Base-by-base conservation (phyloP, 2,113 vertebrate species). In the Rana temporaria region DNA sequence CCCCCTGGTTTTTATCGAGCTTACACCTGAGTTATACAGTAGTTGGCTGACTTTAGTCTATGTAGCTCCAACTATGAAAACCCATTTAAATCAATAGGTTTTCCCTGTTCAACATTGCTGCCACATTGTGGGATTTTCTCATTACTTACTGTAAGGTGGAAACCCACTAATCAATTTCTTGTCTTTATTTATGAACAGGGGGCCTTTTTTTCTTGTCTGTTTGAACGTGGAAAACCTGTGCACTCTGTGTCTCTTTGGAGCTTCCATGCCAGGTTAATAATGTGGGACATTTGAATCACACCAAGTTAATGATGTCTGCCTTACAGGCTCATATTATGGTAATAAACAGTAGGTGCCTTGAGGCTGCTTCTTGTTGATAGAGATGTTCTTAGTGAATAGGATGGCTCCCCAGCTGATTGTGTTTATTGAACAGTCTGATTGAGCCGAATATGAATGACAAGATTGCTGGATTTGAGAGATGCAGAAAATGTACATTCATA, bases 401-500 rank as follows among this genome's bases (percentile, higher is more conserved):
- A 65, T 73, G 60, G 24, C 22, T 81, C 79, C 26, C 79, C 59
- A 26, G 68, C 22, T 62, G 34, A 48, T 20, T 64, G 24, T 72
- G 60, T 72, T 72, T 73, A 64, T 53, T 63, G 42, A 59, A 52
- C 20, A 22, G 56, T 38, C 34, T 67, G 34, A 80, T 70, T 48
- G 34, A 20, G 48, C n/a, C 15, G 20, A 34, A 63, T 56, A 57
- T 56, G 76, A 67, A 70, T 60, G 19, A 76, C 73, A 14, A n/a
- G 30, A 20, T 24, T 76, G 19, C 42, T 76, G 59, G 24, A n/a
- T 76, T 48, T 55, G 57, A 34, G 19, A 59, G 68, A 53, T 73
- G 42, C 62, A 34, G 42, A 63, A 57, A 73, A n/a, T 34, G 34
- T 14, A 81, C 57, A 73, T 73, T 81, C 34, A 81, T 38, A 81